Evolutionary conservation across 2,888 invertebrate genomes (phyloP), one percentile per base, ranked within the genome.

Genomic region (Catocala nupta): DNA sequence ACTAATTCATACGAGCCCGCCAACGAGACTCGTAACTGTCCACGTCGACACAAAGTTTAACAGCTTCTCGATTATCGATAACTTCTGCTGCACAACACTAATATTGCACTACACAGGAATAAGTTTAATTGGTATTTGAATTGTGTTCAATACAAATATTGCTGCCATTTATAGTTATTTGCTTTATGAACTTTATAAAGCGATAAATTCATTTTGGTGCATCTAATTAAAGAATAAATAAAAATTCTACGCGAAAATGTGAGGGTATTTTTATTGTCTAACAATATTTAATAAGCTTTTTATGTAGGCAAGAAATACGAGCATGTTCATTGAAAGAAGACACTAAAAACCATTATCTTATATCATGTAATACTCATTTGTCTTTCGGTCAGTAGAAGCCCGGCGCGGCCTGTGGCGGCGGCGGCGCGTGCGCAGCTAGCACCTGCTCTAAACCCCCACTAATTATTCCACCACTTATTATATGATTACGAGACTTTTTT

Each of bases 401-500:
- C 78, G 71, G 77, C 77, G 79, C 76, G 68, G 67, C 77, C 71
- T 75, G 82, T 77, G 75, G 62, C 70, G 65, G 73, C 73, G 77
- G 65, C 73, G 77, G 65, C 75, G 68, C 68, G 75, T 78, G 77
- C 77, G 70, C 70, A 63, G 42, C 54, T 13, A 65, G 81, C 93
- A 93, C 93, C 93, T 94, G 93, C 93, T 84, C 86, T 89, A 85
- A 80, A 89, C 87, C 93, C 92, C 88, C 84, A 85, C 87, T 92
- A 93, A 94, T 93, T 93, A 93, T 93, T 90, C 92, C 87, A 88
- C 91, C 91, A 91, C 92, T 93, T 92, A 93, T 93, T 91, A 92
- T 91, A 92, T 92, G 91, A 93, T 93, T 92, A 93, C 92, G 90
- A 89, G 88, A 92, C 88, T 93, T 93, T 94, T 94, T 94, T 93